Conservation (phyloP, 2,888 invertebrate genomes). For the Sicus ferrugineus region DNA sequence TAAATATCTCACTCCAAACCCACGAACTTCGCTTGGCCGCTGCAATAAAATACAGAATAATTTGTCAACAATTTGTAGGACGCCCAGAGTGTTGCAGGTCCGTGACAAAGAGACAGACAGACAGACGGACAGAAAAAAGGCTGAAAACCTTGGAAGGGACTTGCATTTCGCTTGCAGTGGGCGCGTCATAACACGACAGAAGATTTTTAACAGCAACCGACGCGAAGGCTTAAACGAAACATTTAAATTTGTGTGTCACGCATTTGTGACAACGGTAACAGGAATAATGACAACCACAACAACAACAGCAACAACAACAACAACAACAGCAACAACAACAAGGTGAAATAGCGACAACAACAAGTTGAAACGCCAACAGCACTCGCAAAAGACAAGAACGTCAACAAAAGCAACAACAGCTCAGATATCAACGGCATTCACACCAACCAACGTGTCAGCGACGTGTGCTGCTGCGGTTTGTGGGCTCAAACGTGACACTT, state of each 20-base stretch:
- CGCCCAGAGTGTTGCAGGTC: slow-evolving; percentile 4
- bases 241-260: slow-evolving; percentile 4
- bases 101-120: neutral
- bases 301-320: slow-evolving; percentile 20
- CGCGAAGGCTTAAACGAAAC: slow-evolving; percentile 7
- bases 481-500: slow-evolving; percentile 19
- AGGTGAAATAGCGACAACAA: neutral
- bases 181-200: neutral
- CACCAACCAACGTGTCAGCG: slow-evolving; percentile 8
- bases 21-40: too few species aligned
- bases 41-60: neutral
- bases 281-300: neutral
- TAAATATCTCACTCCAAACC: too few species aligned
- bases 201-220: neutral
- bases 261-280: slow-evolving; percentile 2
- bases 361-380: slow-evolving; percentile 7
- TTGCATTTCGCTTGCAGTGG: neutral
- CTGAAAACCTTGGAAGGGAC: neutral
- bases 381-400: slow-evolving; percentile 15
- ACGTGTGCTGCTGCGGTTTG: slow-evolving; percentile 7
- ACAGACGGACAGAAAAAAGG: too few species aligned
- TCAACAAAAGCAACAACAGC: neutral
- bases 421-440: neutral
- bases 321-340: neutral
- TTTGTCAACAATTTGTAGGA: slow-evolving; percentile 13